A percentile compares a stretch with the other conserved stretches of the same genome.
Conservation (phyloP, 2,888 invertebrate species). For the Dasysyrphus albostriatus region DNA sequence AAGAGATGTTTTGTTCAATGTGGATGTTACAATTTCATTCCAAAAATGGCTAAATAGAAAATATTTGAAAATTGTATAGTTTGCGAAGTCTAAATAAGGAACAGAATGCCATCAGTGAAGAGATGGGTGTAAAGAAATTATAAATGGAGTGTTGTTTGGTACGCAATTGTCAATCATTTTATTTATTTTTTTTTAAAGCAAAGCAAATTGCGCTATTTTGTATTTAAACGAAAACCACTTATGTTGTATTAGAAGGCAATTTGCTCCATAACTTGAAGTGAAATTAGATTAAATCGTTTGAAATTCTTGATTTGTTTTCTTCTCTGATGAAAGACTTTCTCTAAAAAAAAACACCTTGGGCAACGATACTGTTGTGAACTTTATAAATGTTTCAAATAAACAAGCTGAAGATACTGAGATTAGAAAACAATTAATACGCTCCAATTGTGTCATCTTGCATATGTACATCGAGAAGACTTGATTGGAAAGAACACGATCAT, state of each 20-base stretch:
- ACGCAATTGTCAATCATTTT: constrained; percentile 45
- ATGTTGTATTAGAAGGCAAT: constrained; percentile 8
- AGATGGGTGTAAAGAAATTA: constrained; percentile 9
- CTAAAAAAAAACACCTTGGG: neutral
- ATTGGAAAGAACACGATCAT: neutral
- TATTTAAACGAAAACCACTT: constrained; percentile 6
- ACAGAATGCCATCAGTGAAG: neutral
- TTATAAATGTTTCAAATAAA: neutral
- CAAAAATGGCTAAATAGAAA: constrained; percentile 58
- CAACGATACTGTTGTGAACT: neutral
- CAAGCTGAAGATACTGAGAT: constrained; percentile 9
- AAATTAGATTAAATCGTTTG: constrained; percentile 32
- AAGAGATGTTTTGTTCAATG: constrained; percentile 9
- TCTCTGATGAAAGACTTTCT: constrained; percentile 22
- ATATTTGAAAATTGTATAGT: constrained; percentile 4
- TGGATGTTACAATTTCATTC: constrained; percentile 16
- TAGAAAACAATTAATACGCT: constrained; percentile 25
- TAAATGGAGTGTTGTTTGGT: constrained; percentile 17
- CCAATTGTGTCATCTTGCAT: neutral
- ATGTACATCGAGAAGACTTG: neutral
- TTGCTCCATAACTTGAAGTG: constrained; percentile 8
- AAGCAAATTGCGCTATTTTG: neutral
- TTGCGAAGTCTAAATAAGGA: constrained; percentile 18
- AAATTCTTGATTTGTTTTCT: constrained; percentile 25
- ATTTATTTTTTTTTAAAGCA: neutral